Base-by-base conservation (phyloP, 2,797 vertebrate species). In the Pampus argenteus region DNA sequence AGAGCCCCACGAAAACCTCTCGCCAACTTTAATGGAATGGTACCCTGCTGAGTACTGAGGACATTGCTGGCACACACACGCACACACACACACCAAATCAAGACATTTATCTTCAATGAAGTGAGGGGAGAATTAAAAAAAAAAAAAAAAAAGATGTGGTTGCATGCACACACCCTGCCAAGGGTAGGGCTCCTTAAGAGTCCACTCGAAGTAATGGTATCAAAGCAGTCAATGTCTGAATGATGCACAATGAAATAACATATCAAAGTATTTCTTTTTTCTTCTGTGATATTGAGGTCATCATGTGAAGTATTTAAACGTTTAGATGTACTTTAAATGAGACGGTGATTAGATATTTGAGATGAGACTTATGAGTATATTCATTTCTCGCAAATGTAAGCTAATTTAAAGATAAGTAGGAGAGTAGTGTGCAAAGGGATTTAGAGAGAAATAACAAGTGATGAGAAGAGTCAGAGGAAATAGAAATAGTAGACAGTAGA, bases 11-110 rank as follows among this genome's bases (percentile, higher is more conserved):
- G 66, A 88, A 87, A 84, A 76, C 76, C 81, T 82, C 71, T 74
- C 47, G 55, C 76, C 79, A 86, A 90, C 88, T 83, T 86, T 93
- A 91, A 93, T 91, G 84, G 85, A 90, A 85, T 7, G 72, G 10
- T 45, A 66, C 67, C 91, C 92, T 50, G 86, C 91, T 85, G 90
- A 90, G 88, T 74, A 88, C 85, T 85, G 66, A 90, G 58, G 75
- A 85, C 75, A 64, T 74, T 63, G 71, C 58, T 36, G 31, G 29
- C 74, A 44, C 70, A 40, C 78, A 66, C 79, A 65, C 45, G 62
- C 64, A 55, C 58, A 74, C 57, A 58, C 44, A 18, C 47, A 49
- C 26, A 9, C 13, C 29, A 76, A 86, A 87, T 86, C 83, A 88
- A 80, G 81, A 83, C 84, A 86, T 90, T 87, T 88, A 90, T 90